phyloP scores from a whole-genome alignment of 2,113 vertebrate species.

The Rhineura floridana region DNA sequence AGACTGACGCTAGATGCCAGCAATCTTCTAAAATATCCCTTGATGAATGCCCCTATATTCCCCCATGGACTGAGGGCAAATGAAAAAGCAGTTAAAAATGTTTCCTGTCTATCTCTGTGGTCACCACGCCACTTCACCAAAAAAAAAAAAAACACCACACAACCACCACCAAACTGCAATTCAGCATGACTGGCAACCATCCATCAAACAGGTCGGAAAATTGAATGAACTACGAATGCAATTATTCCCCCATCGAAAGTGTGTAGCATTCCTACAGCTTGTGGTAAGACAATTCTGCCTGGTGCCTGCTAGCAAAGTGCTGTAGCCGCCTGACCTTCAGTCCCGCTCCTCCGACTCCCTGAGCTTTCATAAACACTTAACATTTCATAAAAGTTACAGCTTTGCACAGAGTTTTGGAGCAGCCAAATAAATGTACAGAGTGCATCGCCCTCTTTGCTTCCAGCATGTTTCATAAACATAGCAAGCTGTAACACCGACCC shows the following conservation, averaged over 20 bases:
- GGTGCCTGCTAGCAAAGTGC: constrained; percentile 5
- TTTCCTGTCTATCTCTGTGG: constrained; percentile 48
- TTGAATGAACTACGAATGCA: constrained; percentile 64
- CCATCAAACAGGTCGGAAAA: constrained; percentile 69
- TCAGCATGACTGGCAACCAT: constrained; percentile 55
- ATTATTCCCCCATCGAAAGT: constrained; percentile 52
- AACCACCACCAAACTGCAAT: constrained; percentile 36
- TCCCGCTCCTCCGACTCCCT: constrained; percentile 58
- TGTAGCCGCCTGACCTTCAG: constrained; percentile 37
- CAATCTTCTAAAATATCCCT: neutral
- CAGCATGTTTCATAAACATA: constrained; percentile 69
- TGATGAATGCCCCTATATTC: constrained; percentile 49
- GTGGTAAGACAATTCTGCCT: constrained; percentile 46
- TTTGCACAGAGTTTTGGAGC: constrained; percentile 70
- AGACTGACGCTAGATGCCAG: constrained; percentile 15
- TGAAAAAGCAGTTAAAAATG: constrained; percentile 62
- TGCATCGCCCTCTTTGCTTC: constrained; percentile 40
- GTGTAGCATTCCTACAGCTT: constrained; percentile 67
- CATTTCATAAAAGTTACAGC: constrained; percentile 75
- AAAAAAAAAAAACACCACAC: neutral
- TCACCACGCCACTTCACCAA: constrained; percentile 30
- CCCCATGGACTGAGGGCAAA: constrained; percentile 43
- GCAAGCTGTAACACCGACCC: constrained; percentile 61
- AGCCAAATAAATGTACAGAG: constrained; percentile 51
- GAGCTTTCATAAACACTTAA: constrained; percentile 76